phyloP scores from a whole-genome alignment of 2,113 vertebrate genomes.

The Myotis brandtii region DNA sequence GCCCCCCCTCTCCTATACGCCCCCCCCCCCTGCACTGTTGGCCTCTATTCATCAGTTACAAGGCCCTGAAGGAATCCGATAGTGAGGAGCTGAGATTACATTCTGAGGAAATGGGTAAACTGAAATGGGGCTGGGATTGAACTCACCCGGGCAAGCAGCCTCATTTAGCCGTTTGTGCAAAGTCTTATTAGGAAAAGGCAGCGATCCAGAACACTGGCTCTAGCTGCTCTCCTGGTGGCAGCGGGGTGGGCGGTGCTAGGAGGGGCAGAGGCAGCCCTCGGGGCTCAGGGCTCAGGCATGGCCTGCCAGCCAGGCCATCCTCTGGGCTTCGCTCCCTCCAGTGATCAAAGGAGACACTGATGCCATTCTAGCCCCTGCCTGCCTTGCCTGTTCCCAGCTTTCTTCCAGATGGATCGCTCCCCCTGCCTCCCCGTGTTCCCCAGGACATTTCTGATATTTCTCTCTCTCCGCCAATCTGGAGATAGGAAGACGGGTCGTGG shows the following conservation, averaged over 20 bases:
- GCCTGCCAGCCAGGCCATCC: neutral
- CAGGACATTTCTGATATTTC: neutral
- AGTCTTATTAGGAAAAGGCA: slow-evolving; percentile 67
- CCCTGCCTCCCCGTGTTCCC: neutral
- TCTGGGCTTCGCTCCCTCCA: neutral
- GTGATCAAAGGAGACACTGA: neutral
- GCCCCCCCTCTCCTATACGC: too few species aligned
- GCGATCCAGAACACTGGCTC: slow-evolving; percentile 53
- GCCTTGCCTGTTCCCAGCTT: neutral
- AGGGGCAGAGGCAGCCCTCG: neutral
- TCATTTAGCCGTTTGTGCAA: slow-evolving; percentile 7
- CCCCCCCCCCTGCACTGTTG: fast-evolving
- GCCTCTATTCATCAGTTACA: slow-evolving; percentile 41
- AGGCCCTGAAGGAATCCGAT: slow-evolving; percentile 54
- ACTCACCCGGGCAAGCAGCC: slow-evolving; percentile 58
- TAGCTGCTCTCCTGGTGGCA: neutral
- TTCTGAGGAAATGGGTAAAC: slow-evolving; percentile 65
- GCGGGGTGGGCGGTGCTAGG: neutral
- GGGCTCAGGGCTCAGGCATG: fast-evolving
- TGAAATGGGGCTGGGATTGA: slow-evolving; percentile 64
- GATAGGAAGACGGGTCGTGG: neutral
- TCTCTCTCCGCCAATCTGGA: neutral
- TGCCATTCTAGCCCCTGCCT: neutral
- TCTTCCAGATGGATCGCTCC: neutral
- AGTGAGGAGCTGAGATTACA: slow-evolving; percentile 62